phyloP scores from a whole-genome alignment of 2,888 invertebrate species.

The Eupithecia subumbrata region DNA sequence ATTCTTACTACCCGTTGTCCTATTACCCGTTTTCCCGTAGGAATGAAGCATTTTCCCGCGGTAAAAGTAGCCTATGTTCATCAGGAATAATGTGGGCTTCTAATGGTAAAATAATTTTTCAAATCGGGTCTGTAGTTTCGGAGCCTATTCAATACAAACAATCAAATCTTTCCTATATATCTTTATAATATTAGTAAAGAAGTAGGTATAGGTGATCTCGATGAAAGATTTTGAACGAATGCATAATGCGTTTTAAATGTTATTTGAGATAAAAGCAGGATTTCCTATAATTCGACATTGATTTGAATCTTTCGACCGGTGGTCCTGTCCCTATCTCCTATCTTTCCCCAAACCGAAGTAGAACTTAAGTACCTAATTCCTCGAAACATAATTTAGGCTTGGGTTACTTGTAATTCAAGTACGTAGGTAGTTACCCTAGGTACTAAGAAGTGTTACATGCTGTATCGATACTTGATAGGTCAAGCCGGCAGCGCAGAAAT shows the following conservation, averaged over 20 bases:
- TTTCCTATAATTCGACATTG: background rate
- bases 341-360: background rate
- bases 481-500: conserved; percentile 48
- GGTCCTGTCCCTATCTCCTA: background rate
- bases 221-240: conserved; percentile 25
- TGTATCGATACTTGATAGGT: conserved; percentile 24
- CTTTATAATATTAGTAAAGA: too few species aligned
- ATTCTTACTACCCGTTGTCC: too few species aligned
- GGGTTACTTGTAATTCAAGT: background rate
- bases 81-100: too few species aligned
- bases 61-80: too few species aligned
- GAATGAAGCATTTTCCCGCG: too few species aligned
- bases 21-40: too few species aligned
- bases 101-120: too few species aligned
- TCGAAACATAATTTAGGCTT: background rate
- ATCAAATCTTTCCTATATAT: too few species aligned
- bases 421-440: background rate
- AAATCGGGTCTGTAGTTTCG: too few species aligned
- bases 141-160: too few species aligned
- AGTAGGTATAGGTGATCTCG: too few species aligned
- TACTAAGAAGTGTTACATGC: conserved; percentile 26
- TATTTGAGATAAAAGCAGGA: background rate
- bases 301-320: background rate
- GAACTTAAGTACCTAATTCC: background rate
- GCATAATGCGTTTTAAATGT: background rate